A percentile compares a stretch with the other conserved stretches of the same genome.
Conservation (phyloP, 2,113 vertebrate genomes). For the Strix uralensis region DNA sequence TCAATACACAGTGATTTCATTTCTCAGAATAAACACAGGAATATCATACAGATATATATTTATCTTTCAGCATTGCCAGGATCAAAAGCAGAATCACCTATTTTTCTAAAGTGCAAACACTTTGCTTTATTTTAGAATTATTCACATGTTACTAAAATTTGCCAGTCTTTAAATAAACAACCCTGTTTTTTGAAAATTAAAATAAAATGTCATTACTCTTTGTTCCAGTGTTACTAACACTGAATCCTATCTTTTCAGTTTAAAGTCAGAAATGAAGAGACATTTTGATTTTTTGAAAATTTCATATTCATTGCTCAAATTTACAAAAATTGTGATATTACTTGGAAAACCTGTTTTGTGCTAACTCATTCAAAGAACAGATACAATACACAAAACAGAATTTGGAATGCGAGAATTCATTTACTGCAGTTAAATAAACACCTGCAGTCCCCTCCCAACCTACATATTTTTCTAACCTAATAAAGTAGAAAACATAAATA, state of each 20-base stretch:
- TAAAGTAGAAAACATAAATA: conserved; percentile 49
- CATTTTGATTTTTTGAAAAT: background rate
- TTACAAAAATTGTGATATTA: background rate
- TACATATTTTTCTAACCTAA: background rate
- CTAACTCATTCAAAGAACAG: background rate
- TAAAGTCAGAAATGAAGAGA: background rate
- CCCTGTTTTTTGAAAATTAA: background rate
- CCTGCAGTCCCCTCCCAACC: background rate
- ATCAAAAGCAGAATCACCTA: background rate
- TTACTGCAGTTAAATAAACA: background rate
- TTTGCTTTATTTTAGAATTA: background rate
- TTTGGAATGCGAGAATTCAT: background rate
- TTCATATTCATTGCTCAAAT: background rate
- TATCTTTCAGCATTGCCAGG: background rate
- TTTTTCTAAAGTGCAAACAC: background rate
- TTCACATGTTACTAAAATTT: background rate
- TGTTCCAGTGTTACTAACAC: background rate
- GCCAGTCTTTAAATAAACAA: background rate
- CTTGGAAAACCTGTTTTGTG: background rate
- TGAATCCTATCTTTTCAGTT: background rate
- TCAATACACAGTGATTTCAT: background rate
- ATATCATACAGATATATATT: background rate
- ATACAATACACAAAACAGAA: background rate
- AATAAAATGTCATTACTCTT: background rate
- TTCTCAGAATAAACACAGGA: background rate